Percentiles rank a stretch among this genome's conserved stretches.
Conservation (phyloP, 2,113 vertebrate genomes). For the Eudyptes chrysolophus region DNA sequence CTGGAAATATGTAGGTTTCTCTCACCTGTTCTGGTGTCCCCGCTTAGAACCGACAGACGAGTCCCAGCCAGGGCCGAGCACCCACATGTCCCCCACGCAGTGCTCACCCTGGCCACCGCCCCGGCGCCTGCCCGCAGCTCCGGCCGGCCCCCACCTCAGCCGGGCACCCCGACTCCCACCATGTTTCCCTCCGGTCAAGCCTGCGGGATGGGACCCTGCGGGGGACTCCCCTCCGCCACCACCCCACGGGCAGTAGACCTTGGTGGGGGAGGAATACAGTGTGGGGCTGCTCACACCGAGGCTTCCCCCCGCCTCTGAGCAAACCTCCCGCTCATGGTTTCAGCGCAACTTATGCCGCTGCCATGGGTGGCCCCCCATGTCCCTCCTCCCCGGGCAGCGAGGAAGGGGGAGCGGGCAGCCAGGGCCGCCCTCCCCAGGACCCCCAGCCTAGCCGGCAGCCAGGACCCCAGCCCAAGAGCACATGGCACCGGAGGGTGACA, state of each 20-base stretch:
- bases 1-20: conserved; percentile 60
- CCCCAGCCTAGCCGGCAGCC: background rate
- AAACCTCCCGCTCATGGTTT: rapidly evolving
- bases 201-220: background rate
- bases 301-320: background rate
- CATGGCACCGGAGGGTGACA: rapidly evolving
- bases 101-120: background rate
- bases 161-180: background rate
- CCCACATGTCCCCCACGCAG: background rate
- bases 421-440: background rate
- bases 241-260: background rate
- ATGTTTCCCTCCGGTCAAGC: background rate
- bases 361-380: rapidly evolving
- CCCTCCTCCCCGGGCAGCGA: background rate
- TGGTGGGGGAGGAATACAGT: rapidly evolving
- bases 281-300: background rate
- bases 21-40: conserved; percentile 51
- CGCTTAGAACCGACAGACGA: background rate
- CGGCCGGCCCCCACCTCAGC: background rate
- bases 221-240: rapidly evolving
- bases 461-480: background rate
- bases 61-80: background rate
- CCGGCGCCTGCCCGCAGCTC: background rate
- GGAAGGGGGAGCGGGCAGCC: background rate
- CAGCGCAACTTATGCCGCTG: rapidly evolving